A percentile compares a stretch with the other conserved stretches of the same genome.
Evolutionary conservation across 2,797 vertebrate species (phyloP).

Genomic region (Parambassis ranga): DNA sequence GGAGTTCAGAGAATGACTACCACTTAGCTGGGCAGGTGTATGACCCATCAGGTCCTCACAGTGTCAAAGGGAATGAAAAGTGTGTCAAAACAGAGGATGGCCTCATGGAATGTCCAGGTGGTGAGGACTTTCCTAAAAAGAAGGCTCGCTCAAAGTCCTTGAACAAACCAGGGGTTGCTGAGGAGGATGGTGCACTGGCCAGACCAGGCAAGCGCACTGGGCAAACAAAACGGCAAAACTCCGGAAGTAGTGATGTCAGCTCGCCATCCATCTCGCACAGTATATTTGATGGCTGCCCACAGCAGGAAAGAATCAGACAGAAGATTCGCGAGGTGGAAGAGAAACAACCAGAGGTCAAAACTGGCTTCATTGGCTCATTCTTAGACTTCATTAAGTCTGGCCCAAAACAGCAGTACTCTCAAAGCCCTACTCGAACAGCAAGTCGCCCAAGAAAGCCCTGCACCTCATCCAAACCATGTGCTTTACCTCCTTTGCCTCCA

Average conservation of each 20-base stretch:
- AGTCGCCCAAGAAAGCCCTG: constrained; percentile 88
- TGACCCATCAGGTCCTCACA: constrained; percentile 57
- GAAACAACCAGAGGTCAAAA: constrained; percentile 98
- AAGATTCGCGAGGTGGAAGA: constrained; percentile 98
- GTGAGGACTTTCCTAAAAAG: constrained; percentile 86
- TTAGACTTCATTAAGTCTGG: constrained; percentile 98
- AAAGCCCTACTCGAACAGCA: constrained; percentile 87
- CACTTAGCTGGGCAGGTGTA: constrained; percentile 79
- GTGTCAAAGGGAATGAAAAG: constrained; percentile 68
- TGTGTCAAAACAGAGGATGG: constrained; percentile 83
- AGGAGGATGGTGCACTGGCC: constrained; percentile 81
- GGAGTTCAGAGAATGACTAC: constrained; percentile 82
- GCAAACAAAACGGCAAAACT: constrained; percentile 89
- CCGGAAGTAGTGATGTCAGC: constrained; percentile 83
- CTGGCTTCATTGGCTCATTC: constrained; percentile 97
- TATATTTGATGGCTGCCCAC: constrained; percentile 88
- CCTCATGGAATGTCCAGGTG: constrained; percentile 72
- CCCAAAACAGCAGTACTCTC: constrained; percentile 93
- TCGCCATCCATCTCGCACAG: constrained; percentile 83
- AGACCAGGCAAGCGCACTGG: constrained; percentile 84
- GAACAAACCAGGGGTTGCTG: constrained; percentile 75
- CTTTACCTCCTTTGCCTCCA: constrained; percentile 72
- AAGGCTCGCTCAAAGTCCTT: constrained; percentile 86
- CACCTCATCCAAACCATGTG: constrained; percentile 79
- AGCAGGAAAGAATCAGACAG: constrained; percentile 97